These are phyloP conservation scores for Helicolenus hilgendorfi DNA, from an alignment of 2,797 vertebrate species.

Conservation along the genomic window DNA sequence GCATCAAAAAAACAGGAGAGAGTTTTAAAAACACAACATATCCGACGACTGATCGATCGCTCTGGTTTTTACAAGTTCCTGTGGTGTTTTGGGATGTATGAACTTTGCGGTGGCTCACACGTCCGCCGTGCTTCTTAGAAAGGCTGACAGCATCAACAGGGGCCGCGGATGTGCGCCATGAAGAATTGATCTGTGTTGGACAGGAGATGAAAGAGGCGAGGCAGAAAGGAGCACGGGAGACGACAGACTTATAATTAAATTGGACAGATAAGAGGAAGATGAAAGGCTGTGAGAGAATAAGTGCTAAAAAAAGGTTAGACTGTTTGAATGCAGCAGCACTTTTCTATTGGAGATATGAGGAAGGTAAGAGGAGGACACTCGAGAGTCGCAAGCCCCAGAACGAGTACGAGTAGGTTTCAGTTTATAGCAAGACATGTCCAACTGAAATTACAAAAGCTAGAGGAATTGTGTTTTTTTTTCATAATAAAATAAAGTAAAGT, in stretches of 20 bases:
- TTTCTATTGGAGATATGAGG: slow-evolving; percentile 2
- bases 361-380: slow-evolving; percentile 3
- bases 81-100: slow-evolving; percentile 24
- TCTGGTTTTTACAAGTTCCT: slow-evolving; percentile 10
- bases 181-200: slow-evolving; percentile 79
- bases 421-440: not conserved
- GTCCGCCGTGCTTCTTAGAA: slow-evolving; percentile 15
- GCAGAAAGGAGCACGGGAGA: slow-evolving; percentile 51
- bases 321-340: slow-evolving; percentile 54
- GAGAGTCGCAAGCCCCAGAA: not conserved
- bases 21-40: slow-evolving; percentile 1
- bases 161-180: slow-evolving; percentile 47
- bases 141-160: slow-evolving; percentile 35
- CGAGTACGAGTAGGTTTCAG: not conserved
- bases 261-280: slow-evolving; percentile 76
- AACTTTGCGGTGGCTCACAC: slow-evolving; percentile 16
- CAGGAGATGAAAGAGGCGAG: slow-evolving; percentile 80
- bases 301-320: slow-evolving; percentile 44
- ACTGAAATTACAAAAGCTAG: not conserved
- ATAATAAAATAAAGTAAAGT: not conserved
- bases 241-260: slow-evolving; percentile 76
- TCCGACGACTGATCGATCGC: not conserved
- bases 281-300: slow-evolving; percentile 63
- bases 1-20: not conserved
- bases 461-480: not conserved